These are phyloP conservation scores for Liasis olivaceus DNA, from an alignment of 2,797 vertebrate species.

Conservation along the genomic window DNA sequence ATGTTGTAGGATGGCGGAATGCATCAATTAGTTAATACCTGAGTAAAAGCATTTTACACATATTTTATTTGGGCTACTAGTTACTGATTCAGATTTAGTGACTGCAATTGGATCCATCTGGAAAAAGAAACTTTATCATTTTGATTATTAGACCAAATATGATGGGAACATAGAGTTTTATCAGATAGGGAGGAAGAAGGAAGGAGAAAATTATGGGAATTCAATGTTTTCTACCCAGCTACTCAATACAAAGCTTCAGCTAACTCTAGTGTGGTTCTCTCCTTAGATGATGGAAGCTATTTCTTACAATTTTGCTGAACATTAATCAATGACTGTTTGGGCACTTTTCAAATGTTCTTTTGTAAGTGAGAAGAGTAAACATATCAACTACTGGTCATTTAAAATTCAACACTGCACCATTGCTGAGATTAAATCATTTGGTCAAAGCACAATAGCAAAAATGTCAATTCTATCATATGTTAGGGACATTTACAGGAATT, in stretches of 20 bases:
- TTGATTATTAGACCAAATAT: slow-evolving; percentile 68
- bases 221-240: slow-evolving; percentile 17
- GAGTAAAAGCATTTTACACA: slow-evolving; percentile 65
- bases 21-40: slow-evolving; percentile 67
- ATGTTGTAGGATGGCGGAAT: slow-evolving; percentile 53
- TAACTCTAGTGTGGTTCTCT: slow-evolving; percentile 18
- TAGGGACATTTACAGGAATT: neutral
- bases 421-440: neutral
- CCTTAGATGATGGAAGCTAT: neutral
- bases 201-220: slow-evolving; percentile 42
- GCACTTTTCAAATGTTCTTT: slow-evolving; percentile 21
- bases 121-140: slow-evolving; percentile 66
- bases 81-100: slow-evolving; percentile 66
- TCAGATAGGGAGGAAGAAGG: slow-evolving; percentile 39
- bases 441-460: slow-evolving; percentile 16
- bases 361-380: neutral
- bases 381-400: neutral
- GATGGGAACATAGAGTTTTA: slow-evolving; percentile 54
- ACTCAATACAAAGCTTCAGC: slow-evolving; percentile 32
- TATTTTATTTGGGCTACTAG: slow-evolving; percentile 69
- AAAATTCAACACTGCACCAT: neutral
- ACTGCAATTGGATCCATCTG: slow-evolving; percentile 54
- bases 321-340: neutral
- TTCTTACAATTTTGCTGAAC: slow-evolving; percentile 28
- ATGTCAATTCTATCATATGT: neutral